These are phyloP conservation scores for Blennius ocellaris DNA, from an alignment of 2,113 vertebrate species.

Conservation along the genomic window DNA sequence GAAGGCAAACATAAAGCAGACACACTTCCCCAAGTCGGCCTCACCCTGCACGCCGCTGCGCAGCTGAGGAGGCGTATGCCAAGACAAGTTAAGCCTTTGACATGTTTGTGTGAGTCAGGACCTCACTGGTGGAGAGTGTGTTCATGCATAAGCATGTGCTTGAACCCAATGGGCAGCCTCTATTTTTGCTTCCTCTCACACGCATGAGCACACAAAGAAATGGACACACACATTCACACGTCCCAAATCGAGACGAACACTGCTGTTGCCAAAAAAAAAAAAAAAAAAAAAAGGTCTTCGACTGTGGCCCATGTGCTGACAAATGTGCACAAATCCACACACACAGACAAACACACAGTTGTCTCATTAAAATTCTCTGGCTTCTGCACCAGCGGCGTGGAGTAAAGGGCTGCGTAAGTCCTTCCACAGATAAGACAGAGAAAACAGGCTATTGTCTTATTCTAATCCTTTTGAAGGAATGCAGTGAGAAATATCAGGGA, in stretches of 20 bases:
- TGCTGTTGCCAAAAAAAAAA: constrained; percentile 32
- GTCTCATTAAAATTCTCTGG: constrained; percentile 59
- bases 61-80: constrained; percentile 61
- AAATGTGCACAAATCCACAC: constrained; percentile 28
- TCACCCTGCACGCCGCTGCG: constrained; percentile 33
- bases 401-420: constrained; percentile 49
- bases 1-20: constrained; percentile 63
- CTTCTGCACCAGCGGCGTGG: constrained; percentile 39
- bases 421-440: constrained; percentile 59
- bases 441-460: constrained; percentile 64
- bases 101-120: constrained; percentile 67
- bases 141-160: constrained; percentile 70
- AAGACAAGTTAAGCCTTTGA: constrained; percentile 71
- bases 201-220: constrained; percentile 37
- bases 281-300: constrained; percentile 9
- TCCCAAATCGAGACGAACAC: constrained; percentile 29
- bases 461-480: constrained; percentile 67
- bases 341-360: constrained; percentile 26
- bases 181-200: constrained; percentile 44
- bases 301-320: constrained; percentile 8
- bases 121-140: constrained; percentile 63
- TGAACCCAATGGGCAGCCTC: constrained; percentile 47
- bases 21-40: constrained; percentile 45
- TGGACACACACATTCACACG: constrained; percentile 33
- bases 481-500: constrained; percentile 40